phyloP scores from a whole-genome alignment of 2,797 vertebrate species.

The Cercopithecus diana region DNA sequence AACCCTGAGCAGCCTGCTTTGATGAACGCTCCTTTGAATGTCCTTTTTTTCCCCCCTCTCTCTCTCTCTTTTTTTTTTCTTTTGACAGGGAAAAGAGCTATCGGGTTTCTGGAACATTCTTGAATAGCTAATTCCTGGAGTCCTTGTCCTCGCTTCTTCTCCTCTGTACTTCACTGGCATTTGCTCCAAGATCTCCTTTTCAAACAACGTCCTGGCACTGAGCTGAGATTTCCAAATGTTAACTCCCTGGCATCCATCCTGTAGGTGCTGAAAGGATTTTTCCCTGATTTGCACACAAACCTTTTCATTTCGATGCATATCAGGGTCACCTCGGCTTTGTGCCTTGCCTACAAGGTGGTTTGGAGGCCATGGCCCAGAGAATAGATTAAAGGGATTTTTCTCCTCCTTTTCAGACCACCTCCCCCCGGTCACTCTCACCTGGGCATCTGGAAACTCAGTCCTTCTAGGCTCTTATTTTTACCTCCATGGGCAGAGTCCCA shows the following conservation, averaged over 20 bases:
- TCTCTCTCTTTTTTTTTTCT: not conserved
- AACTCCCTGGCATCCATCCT: slow-evolving; percentile 66
- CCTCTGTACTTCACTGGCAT: slow-evolving; percentile 47
- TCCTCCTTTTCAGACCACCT: not conserved
- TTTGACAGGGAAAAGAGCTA: slow-evolving; percentile 66
- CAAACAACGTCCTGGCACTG: slow-evolving; percentile 64
- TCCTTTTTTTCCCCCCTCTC: not conserved
- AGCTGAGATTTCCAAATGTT: slow-evolving; percentile 74
- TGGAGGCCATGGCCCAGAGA: slow-evolving; percentile 34
- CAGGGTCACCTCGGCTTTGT: slow-evolving; percentile 29
- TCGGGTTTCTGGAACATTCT: slow-evolving; percentile 59
- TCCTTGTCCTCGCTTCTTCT: slow-evolving; percentile 64
- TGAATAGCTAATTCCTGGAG: slow-evolving; percentile 74
- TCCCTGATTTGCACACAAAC: slow-evolving; percentile 60
- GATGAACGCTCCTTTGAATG: not conserved
- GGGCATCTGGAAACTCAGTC: not conserved
- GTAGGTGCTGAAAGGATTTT: slow-evolving; percentile 59
- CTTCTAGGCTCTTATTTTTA: not conserved
- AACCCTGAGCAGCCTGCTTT: slow-evolving; percentile 42
- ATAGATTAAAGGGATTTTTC: not conserved
- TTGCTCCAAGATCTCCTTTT: slow-evolving; percentile 72
- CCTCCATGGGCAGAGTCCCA: not conserved
- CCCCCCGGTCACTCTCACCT: not conserved
- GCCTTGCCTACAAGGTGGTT: slow-evolving; percentile 57
- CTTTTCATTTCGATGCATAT: slow-evolving; percentile 56